A percentile compares a stretch with the other conserved stretches of the same genome.
Conservation (phyloP, 2,797 vertebrate species). For the Gobio occitaniae region DNA sequence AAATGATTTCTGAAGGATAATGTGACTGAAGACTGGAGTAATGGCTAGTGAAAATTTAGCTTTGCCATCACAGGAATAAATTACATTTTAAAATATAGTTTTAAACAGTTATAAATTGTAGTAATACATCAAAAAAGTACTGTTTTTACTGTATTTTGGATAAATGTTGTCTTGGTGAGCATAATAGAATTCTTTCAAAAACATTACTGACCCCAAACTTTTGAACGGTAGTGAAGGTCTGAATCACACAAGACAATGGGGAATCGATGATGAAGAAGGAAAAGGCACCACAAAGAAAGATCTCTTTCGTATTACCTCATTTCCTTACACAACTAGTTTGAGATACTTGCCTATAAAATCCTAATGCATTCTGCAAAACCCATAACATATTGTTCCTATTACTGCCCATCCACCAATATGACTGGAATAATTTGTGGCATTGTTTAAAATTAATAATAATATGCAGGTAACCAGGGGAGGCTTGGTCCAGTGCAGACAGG, state of each 20-base stretch:
- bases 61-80: not conserved
- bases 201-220: not conserved
- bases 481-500: constrained; percentile 35
- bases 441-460: constrained; percentile 56
- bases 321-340: constrained; percentile 66
- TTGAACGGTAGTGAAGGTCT: not conserved
- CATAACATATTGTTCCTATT: constrained; percentile 59
- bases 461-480: constrained; percentile 50
- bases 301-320: constrained; percentile 71
- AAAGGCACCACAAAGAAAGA: constrained; percentile 62
- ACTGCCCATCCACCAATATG: constrained; percentile 51
- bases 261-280: constrained; percentile 11
- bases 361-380: constrained; percentile 53
- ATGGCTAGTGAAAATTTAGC: not conserved
- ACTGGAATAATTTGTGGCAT: constrained; percentile 48
- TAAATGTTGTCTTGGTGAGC: not conserved
- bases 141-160: not conserved
- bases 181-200: not conserved
- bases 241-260: constrained; percentile 12
- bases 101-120: not conserved
- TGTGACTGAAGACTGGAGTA: not conserved
- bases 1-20: not conserved
- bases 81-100: not conserved
- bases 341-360: constrained; percentile 64
- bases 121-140: not conserved